Percentiles rank a stretch among this genome's conserved stretches.
Evolutionary conservation across 2,113 vertebrate genomes (phyloP).

Genomic region (Onychorhynchus coronatus): DNA sequence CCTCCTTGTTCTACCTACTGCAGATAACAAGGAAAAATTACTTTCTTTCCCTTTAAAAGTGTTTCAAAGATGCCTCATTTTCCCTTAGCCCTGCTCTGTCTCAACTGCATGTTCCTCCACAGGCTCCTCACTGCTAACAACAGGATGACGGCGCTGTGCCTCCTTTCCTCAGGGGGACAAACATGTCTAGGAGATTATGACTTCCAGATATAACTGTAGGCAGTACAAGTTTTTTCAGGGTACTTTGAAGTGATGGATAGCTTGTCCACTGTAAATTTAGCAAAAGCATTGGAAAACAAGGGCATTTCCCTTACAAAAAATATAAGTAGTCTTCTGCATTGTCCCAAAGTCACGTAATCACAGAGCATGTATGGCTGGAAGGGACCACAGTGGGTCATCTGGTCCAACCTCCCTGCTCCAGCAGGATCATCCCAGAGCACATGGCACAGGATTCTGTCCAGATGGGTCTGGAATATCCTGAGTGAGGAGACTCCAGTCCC

Average conservation of each 20-base stretch:
- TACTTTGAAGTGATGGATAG: not conserved
- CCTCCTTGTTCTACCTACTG: not conserved
- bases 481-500: not conserved
- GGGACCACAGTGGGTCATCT: fast-evolving
- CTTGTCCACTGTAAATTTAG: not conserved
- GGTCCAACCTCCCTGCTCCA: not conserved
- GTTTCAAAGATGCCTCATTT: not conserved
- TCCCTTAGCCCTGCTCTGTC: not conserved
- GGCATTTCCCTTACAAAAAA: not conserved
- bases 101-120: not conserved
- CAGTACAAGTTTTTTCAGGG: not conserved
- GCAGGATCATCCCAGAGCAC: not conserved
- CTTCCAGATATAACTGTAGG: not conserved
- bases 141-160: not conserved
- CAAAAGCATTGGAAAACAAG: not conserved
- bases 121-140: not conserved
- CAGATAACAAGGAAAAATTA: not conserved
- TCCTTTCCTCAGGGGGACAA: not conserved
- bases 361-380: not conserved
- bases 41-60: not conserved
- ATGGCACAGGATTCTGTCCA: not conserved
- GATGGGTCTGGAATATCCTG: not conserved
- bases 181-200: not conserved
- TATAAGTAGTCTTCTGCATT: not conserved
- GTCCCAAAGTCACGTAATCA: not conserved